Evolutionary conservation across 2,888 invertebrate species (phyloP).

Genomic region (Athalia circularis): DNA sequence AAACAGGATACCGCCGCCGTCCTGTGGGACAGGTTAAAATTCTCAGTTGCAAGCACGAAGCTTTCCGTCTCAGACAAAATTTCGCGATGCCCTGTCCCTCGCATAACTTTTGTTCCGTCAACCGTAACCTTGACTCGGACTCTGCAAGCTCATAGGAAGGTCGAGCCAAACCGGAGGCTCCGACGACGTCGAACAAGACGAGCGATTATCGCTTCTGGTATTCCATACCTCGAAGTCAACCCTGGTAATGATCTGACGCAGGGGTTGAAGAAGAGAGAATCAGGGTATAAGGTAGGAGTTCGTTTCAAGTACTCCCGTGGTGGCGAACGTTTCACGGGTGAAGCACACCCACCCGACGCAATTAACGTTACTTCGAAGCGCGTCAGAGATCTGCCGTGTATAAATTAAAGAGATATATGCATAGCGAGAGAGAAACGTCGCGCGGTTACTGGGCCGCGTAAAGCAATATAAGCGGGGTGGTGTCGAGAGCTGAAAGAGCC

Average conservation of each 20-base stretch:
- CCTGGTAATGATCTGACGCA: slow-evolving; percentile 25
- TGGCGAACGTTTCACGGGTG: slow-evolving; percentile 40
- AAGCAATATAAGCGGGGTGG: slow-evolving; percentile 49
- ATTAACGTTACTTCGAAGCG: slow-evolving; percentile 37
- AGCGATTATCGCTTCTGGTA: slow-evolving; percentile 16
- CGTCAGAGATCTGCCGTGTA: slow-evolving; percentile 50
- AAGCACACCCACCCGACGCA: slow-evolving; percentile 30
- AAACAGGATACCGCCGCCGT: no score
- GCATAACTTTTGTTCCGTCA: no score
- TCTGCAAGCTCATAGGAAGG: not conserved
- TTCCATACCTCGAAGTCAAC: slow-evolving; percentile 1
- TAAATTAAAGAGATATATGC: slow-evolving; percentile 54
- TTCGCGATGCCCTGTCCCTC: no score
- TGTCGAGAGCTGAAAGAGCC: no score
- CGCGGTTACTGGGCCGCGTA: no score
- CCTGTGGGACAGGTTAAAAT: no score
- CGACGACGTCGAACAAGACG: not conserved
- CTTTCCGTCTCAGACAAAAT: no score
- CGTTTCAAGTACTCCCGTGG: slow-evolving; percentile 26
- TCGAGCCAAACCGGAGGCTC: no score
- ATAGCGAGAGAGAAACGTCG: slow-evolving; percentile 36
- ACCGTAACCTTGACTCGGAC: no score
- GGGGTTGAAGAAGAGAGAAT: not conserved
- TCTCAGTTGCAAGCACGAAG: no score
- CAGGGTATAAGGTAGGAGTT: not conserved